Evolutionary conservation across 2,113 vertebrate species (phyloP).

Genomic region (cattle (Bos taurus)): ARS-UCD2.0 NC_037334.1:83905501-83906000

Average conservation of each 20-base stretch:
- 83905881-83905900: not conserved
- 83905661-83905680: not conserved
- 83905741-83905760: not conserved
- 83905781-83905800: slow-evolving; percentile 56
- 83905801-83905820: slow-evolving; percentile 32
- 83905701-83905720: not conserved
- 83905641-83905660: not conserved
- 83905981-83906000: not conserved
- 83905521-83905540: not conserved
- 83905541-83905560: not conserved
- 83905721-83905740: not conserved
- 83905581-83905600: not conserved
- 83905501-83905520: not conserved
- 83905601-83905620: not conserved
- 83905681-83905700: not conserved
- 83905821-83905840: not conserved
- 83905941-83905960: not conserved
- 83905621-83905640: not conserved
- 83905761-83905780: slow-evolving; percentile 38
- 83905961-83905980: not conserved
- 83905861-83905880: not conserved
- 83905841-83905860: not conserved
- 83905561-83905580: not conserved
- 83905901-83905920: not conserved
- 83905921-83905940: slow-evolving; percentile 44